These are phyloP conservation scores for Neuroterus valhalla DNA, from an alignment of 1,140 invertebrate genomes.

Conservation along the genomic window DNA sequence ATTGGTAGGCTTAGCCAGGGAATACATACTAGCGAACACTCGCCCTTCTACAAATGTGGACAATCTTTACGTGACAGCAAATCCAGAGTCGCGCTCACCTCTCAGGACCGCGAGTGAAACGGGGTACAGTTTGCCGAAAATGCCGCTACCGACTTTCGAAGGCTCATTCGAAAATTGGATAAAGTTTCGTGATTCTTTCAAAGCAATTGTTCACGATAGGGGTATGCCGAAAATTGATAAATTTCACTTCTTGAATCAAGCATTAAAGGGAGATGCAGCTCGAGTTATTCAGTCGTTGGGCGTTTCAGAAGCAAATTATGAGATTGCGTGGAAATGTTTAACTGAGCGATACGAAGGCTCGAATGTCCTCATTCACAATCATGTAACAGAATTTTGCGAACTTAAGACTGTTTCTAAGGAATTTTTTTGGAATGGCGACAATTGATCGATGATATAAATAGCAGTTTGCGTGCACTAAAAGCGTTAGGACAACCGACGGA, in stretches of 20 bases:
- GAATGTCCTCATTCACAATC: conserved; percentile 55
- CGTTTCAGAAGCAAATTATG: conserved; percentile 60
- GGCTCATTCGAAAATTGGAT: too few relatives aligned
- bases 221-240: conserved; percentile 48
- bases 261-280: conserved; percentile 54
- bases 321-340: conserved; percentile 56
- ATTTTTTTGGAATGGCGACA: conserved; percentile 34
- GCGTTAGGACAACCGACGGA: conserved; percentile 34
- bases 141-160: conserved; percentile 53
- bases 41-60: too few relatives aligned
- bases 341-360: conserved; percentile 61
- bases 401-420: conserved; percentile 36
- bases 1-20: neutral
- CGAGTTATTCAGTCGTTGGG: conserved; percentile 52
- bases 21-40: too few relatives aligned
- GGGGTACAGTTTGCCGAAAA: conserved; percentile 39
- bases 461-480: conserved; percentile 41
- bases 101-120: neutral
- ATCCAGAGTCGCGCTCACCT: neutral
- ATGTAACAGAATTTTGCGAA: conserved; percentile 52
- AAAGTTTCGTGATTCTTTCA: conserved; percentile 53
- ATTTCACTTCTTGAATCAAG: conserved; percentile 54
- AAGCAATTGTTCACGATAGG: conserved; percentile 52
- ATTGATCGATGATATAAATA: conserved; percentile 42
- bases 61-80: neutral